Conservation (phyloP, 2,888 invertebrate genomes). For the Trichopoda pennipes region DNA sequence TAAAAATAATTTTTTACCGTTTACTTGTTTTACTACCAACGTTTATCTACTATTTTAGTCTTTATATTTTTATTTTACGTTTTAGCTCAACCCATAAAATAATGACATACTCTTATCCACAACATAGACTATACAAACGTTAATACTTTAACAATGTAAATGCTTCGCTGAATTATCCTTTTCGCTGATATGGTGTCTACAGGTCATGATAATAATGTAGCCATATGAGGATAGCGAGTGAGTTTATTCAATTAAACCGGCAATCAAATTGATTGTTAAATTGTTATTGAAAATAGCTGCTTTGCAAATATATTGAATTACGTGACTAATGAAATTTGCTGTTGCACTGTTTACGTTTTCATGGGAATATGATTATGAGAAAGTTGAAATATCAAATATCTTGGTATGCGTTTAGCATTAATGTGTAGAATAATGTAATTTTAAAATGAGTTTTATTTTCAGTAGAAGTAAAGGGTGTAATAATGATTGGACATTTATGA, state of each 20-base stretch:
- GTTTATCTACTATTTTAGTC: too few species aligned
- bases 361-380: neutral
- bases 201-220: neutral
- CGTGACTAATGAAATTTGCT: slow-evolving; percentile 11
- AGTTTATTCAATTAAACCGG: neutral
- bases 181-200: neutral
- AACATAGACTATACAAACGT: neutral
- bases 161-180: neutral
- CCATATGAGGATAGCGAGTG: neutral
- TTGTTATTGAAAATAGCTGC: slow-evolving; percentile 29
- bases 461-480: too few species aligned
- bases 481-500: too few species aligned
- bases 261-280: slow-evolving; percentile 41
- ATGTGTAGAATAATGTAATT: too few species aligned
- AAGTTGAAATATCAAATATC: neutral
- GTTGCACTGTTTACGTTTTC: neutral
- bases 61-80: too few species aligned
- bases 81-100: too few species aligned
- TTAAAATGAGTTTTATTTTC: too few species aligned
- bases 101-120: too few species aligned
- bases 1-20: too few species aligned
- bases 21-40: too few species aligned
- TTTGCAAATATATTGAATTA: slow-evolving; percentile 39
- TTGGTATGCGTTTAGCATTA: too few species aligned
- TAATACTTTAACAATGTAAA: neutral